A percentile compares a stretch with the other conserved stretches of the same genome.
These are phyloP conservation scores for Sialia sialis DNA, from an alignment of 2,113 vertebrate genomes.

Conservation along the genomic window DNA sequence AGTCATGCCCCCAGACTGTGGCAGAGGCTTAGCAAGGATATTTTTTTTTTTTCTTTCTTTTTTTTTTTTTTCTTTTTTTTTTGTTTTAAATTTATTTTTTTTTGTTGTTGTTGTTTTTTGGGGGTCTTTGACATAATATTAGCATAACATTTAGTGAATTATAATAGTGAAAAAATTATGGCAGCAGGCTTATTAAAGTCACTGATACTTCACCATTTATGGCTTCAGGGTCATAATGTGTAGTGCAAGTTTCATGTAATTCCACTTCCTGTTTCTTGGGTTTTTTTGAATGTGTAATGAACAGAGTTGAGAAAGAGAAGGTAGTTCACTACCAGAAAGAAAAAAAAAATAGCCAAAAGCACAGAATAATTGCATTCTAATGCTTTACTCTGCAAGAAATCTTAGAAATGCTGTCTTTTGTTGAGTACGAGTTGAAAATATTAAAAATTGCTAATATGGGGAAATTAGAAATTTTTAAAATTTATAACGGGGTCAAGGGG, in stretches of 20 bases:
- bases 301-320: not conserved
- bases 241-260: not conserved
- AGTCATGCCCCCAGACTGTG: not conserved
- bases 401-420: not conserved
- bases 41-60: too few species aligned
- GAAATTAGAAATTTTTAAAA: not conserved
- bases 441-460: not conserved
- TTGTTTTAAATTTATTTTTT: too few species aligned
- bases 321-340: not conserved
- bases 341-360: not conserved
- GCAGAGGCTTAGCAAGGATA: not conserved
- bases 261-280: not conserved
- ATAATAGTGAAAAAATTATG: not conserved
- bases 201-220: not conserved
- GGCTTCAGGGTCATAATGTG: not conserved
- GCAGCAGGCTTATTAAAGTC: not conserved
- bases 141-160: not conserved
- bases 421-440: not conserved
- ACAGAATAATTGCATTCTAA: not conserved
- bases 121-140: not conserved
- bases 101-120: too few species aligned
- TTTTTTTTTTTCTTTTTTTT: too few species aligned
- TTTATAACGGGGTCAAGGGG: not conserved
- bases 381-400: not conserved
- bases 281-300: not conserved